Base-by-base conservation (phyloP, 2,797 vertebrate genomes). In the Sebastes steindachneri region DNA sequence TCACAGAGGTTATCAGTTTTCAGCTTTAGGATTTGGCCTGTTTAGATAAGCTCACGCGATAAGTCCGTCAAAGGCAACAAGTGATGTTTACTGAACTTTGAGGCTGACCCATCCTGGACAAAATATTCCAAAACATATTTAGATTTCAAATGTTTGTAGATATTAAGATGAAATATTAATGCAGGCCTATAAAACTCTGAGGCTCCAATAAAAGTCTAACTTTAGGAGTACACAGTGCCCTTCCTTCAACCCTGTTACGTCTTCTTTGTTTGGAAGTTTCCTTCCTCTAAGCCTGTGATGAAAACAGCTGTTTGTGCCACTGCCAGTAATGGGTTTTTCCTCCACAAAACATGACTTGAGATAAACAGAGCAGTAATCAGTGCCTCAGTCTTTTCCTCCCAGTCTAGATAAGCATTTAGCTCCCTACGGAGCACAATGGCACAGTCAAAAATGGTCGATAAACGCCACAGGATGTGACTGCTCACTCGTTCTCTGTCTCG, bases 221-320 rank as follows among this genome's bases (percentile, higher is more conserved):
- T 29, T 17, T 11, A 51, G 31, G 31, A 10, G 35, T 12, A 53
- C 15, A 25, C 8, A 45, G 53, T 65, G 53, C 15, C 62, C 60
- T 68, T 41, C 72, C 35, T 71, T 77, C 28, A 37, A 67, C 72
- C 53, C 15, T 48, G 64, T 85, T 78, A 21, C 60, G 31, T 65
- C 62, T 12, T 77, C 79, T 82, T 87, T 88, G 85, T 86, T 79
- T 77, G 58, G 75, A 73, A 29, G 80, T 90, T 92, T 93, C 93
- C 92, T 90, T 93, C 90, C 87, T 90, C 41, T 71, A 31, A 67
- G 73, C 19, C 77, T n/a, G 51, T 62, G 76, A 85, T 80, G 60
- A 91, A 89, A 92, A 90, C 86, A 92, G 78, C 82, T 87, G 86
- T 85, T 89, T 88, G 80, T 84, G 78, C 75, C 75, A 68, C 66